Percentiles rank a stretch among this genome's conserved stretches.
Evolutionary conservation across 2,797 vertebrate genomes (phyloP).

Genomic region (Enteromius anoplus): DNA sequence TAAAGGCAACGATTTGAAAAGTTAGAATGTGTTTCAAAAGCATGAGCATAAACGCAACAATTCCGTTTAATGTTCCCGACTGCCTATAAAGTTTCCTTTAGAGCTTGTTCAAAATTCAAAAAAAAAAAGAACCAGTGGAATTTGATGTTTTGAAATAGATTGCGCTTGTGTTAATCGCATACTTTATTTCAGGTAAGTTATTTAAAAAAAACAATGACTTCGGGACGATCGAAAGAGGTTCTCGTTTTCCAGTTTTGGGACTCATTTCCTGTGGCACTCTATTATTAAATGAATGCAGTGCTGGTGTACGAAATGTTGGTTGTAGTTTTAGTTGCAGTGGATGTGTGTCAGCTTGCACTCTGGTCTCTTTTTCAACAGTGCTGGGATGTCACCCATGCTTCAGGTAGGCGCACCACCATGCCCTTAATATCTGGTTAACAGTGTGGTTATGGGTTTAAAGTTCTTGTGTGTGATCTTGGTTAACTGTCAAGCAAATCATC

Average conservation of each 20-base stretch:
- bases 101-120: neutral
- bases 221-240: neutral
- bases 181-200: neutral
- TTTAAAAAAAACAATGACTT: slow-evolving; percentile 7
- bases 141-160: neutral
- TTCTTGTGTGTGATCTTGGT: slow-evolving; percentile 50
- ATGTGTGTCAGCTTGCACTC: slow-evolving; percentile 62
- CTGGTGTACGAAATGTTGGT: slow-evolving; percentile 37
- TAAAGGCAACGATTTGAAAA: neutral
- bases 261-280: slow-evolving; percentile 12
- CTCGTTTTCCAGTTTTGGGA: neutral
- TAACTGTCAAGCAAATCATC: slow-evolving; percentile 58
- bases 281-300: slow-evolving; percentile 35
- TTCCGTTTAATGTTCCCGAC: neutral
- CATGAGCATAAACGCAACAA: neutral
- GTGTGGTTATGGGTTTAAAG: slow-evolving; percentile 53
- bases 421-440: slow-evolving; percentile 52
- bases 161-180: neutral
- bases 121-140: neutral
- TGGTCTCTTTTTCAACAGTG: slow-evolving; percentile 65
- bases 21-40: neutral
- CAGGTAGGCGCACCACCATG: slow-evolving; percentile 63
- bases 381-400: slow-evolving; percentile 63
- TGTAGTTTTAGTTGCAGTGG: slow-evolving; percentile 43
- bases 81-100: neutral